A percentile compares a stretch with the other conserved stretches of the same genome.
Evolutionary conservation across 2,888 invertebrate genomes (phyloP).

Genomic region (Pogonocherus hispidulus): DNA sequence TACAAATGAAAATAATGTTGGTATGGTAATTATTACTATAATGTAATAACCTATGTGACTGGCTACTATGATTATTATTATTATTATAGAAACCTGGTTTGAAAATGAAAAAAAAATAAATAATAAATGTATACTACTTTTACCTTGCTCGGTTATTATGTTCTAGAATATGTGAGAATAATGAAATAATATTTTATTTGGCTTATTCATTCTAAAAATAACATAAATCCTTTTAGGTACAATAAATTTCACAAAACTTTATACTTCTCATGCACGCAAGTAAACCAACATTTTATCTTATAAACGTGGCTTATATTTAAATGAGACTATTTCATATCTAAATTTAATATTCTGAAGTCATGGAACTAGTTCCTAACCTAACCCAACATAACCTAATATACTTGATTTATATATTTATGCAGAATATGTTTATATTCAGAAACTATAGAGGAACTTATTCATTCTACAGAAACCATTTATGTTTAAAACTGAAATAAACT

Average conservation of each 20-base stretch:
- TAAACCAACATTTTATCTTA: conserved; percentile 18
- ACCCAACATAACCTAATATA: not conserved
- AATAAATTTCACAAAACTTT: conserved; percentile 19
- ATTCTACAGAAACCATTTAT: too few species aligned
- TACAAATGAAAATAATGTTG: too few species aligned
- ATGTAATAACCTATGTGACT: too few species aligned
- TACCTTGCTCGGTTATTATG: not conserved
- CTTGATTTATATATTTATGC: not conserved
- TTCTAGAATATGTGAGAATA: not conserved
- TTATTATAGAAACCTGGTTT: too few species aligned
- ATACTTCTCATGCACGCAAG: conserved; percentile 19
- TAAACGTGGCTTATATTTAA: conserved; percentile 18
- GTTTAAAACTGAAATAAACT: too few species aligned
- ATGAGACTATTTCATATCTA: conserved; percentile 13
- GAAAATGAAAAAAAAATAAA: too few species aligned
- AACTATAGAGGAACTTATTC: too few species aligned
- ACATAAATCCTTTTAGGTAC: conserved; percentile 1
- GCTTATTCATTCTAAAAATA: not conserved
- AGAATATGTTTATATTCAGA: not conserved
- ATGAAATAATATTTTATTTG: not conserved
- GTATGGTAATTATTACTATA: too few species aligned
- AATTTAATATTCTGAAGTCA: conserved; percentile 19
- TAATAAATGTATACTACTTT: too few species aligned
- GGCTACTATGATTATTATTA: too few species aligned
- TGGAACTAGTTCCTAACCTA: conserved; percentile 17